phyloP scores from a whole-genome alignment of 2,888 invertebrate genomes.

The Sipha maydis region DNA sequence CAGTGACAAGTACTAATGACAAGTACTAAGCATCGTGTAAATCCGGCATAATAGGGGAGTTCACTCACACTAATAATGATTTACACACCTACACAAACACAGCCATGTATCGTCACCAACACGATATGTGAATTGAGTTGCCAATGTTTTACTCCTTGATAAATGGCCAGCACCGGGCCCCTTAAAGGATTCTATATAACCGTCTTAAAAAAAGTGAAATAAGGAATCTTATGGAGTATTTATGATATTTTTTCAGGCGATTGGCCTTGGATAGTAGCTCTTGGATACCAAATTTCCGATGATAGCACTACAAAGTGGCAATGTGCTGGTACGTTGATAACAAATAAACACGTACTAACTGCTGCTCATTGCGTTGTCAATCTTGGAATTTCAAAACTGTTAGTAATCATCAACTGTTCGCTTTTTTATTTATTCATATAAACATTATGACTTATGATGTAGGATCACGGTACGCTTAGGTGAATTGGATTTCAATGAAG shows the following conservation, averaged over 20 bases:
- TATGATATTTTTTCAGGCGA: conserved; percentile 70
- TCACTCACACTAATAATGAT: too few relatives aligned
- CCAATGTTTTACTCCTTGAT: too few relatives aligned
- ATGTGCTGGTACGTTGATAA: conserved; percentile 63
- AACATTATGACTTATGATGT: not conserved
- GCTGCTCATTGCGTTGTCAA: conserved; percentile 70
- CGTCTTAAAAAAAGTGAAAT: too few relatives aligned
- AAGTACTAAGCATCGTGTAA: too few relatives aligned
- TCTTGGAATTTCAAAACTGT: conserved; percentile 71
- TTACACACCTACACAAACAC: too few relatives aligned
- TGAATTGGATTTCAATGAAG: conserved; percentile 62
- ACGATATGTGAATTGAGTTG: too few relatives aligned
- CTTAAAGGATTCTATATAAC: too few relatives aligned
- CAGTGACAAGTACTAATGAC: too few relatives aligned
- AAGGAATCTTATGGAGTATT: not conserved
- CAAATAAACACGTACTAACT: conserved; percentile 18
- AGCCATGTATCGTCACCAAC: too few relatives aligned
- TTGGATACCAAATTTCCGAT: conserved; percentile 74
- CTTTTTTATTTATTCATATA: not conserved
- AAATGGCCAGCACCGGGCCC: too few relatives aligned
- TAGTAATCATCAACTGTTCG: conserved; percentile 67
- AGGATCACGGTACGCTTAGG: conserved; percentile 63
- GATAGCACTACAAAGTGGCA: conserved; percentile 65
- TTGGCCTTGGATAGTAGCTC: conserved; percentile 82
- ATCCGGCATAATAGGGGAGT: too few relatives aligned